A percentile compares a stretch with the other conserved stretches of the same genome.
Conservation (phyloP, 1,140 invertebrate genomes). For the Drosophila nikananu region DNA sequence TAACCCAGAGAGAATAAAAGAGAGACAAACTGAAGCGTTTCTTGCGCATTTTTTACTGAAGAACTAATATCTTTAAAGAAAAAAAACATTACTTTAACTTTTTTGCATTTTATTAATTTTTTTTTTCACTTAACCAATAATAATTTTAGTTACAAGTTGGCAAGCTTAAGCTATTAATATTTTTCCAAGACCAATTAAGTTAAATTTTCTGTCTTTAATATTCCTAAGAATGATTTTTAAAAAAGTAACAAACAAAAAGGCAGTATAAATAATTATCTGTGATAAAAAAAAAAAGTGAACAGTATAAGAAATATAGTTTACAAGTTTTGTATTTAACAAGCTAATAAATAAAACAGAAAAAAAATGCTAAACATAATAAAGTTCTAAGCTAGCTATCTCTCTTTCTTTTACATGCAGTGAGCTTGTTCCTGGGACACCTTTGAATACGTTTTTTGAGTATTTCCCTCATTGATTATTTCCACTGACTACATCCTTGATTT, state of each 20-base stretch:
- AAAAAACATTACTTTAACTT: neutral
- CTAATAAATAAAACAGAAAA: conserved; percentile 2
- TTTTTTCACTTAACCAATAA: conserved; percentile 7
- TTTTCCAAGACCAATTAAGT: neutral
- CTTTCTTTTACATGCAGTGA: conserved; percentile 6
- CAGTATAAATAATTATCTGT: neutral
- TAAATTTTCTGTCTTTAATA: neutral
- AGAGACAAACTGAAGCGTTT: no score
- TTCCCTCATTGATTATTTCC: neutral
- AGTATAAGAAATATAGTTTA: neutral
- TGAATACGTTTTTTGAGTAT: neutral
- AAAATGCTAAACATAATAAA: neutral
- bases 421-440: neutral
- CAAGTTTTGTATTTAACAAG: no score
- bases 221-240: neutral
- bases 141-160: neutral
- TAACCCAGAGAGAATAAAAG: no score
- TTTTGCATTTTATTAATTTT: neutral
- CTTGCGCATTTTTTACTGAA: no score
- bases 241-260: neutral
- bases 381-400: conserved; percentile 7
- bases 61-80: neutral
- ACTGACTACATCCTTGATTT: neutral
- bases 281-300: neutral
- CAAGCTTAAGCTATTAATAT: neutral